Evolutionary conservation across 30 jellyfish, hydroid and myxozoan species (phyloP), one percentile per base, ranked within the genome.

Genomic region (Rhopilema esculentum): DNA sequence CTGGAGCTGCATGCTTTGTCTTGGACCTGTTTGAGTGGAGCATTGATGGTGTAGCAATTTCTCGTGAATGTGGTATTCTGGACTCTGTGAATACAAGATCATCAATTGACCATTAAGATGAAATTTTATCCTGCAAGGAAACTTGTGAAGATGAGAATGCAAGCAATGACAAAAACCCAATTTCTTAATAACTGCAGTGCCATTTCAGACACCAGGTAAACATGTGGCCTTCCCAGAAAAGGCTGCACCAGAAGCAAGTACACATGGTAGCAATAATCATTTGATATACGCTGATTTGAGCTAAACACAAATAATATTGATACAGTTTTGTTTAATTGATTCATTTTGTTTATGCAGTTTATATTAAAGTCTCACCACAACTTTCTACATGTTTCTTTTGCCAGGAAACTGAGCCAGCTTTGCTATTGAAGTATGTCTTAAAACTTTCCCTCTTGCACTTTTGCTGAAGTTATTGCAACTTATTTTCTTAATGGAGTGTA

Each of bases 331-430:
- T 33, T 9, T 12, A 8, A 72, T 19, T 57, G 21, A 33, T 72
- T 27, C 12, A 72, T 27, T 72, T 72, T 57, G 24, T 19, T 27
- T 20, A 63, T 2, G 17, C 29, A 24, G 27, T 72, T 72, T 72
- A 33, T 72, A 18, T 72, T 29, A 72, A 20, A 1, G 84, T 72
- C 6, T 72, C 84, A 72, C 84, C 84, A 33, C 68, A 27, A 26
- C 84, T 27, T 29, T 20, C 25, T 18, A 72, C 84, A 72, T 72
- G 66, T 33, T 72, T 30, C 1, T 24, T 20, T 33, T 72, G 84
- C 84, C 84, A 72, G 66, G 84, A 33, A 33, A 72, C 84, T 72
- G 84, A 72, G 27, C 84, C 84, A 19, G 68, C 49, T 33, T 29
- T 19, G 68, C 67, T 28, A 72, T 72, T 72, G 17, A 63, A 63